Evolutionary conservation across 2,797 vertebrate species (phyloP).

Genomic region (Nasua narica): DNA sequence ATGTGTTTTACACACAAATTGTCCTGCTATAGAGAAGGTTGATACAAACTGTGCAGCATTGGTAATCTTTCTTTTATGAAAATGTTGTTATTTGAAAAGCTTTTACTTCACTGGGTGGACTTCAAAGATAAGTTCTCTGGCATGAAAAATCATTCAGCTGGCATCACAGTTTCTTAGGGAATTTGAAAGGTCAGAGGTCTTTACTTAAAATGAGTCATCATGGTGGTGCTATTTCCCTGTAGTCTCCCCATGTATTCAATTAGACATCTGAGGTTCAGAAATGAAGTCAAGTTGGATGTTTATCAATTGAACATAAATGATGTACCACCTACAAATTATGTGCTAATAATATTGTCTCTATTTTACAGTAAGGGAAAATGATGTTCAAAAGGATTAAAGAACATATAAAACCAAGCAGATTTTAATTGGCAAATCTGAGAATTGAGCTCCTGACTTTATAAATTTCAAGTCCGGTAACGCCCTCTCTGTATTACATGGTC

Average conservation of each 20-base stretch:
- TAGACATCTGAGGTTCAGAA: conserved; percentile 12
- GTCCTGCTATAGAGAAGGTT: conserved; percentile 59
- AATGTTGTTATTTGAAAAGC: background rate
- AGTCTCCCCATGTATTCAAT: background rate
- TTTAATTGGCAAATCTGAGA: conserved; percentile 18
- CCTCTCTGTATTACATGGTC: background rate
- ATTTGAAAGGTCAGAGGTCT: background rate
- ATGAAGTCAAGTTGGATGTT: background rate
- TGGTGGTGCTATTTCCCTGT: background rate
- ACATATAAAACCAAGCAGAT: background rate
- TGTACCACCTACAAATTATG: background rate
- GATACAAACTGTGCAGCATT: conserved; percentile 9
- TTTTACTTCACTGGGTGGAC: background rate
- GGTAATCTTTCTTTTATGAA: background rate
- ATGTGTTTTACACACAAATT: conserved; percentile 77
- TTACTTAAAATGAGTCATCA: conserved; percentile 23
- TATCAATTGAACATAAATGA: background rate
- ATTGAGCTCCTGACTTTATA: background rate
- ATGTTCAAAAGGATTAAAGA: background rate
- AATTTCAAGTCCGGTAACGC: background rate
- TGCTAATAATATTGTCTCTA: background rate
- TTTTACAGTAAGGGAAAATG: background rate
- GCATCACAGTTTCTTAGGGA: background rate
- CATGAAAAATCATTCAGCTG: background rate
- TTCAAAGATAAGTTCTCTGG: background rate